Conservation (phyloP, 2,113 vertebrate species). For the Labeo rohita region DNA sequence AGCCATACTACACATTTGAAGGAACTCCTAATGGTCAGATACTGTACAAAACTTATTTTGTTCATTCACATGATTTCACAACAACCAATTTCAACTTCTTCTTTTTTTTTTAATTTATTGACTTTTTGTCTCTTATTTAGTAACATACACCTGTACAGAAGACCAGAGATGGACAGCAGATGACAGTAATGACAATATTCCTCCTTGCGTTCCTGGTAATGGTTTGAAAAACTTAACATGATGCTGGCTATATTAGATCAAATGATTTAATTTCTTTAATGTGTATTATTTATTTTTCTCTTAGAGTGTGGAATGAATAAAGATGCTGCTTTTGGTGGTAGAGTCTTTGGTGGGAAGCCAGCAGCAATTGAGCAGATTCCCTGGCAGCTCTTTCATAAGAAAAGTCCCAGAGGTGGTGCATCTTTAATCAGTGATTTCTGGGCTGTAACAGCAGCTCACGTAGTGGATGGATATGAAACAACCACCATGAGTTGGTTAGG, state of each 20-base stretch:
- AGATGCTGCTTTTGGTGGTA: conserved; percentile 39
- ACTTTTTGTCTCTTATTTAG: conserved; percentile 41
- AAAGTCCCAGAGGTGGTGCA: conserved; percentile 73
- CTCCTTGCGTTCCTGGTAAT: conserved; percentile 70
- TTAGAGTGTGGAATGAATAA: conserved; percentile 84
- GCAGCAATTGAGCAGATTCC: conserved; percentile 83
- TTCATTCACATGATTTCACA: no score
- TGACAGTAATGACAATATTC: conserved; percentile 44
- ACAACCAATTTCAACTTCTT: no score
- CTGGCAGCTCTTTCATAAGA: conserved; percentile 82
- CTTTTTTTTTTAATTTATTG: not conserved
- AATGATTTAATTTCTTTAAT: not conserved
- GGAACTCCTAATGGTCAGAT: conserved; percentile 51
- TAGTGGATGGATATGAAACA: conserved; percentile 61
- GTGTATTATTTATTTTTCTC: conserved; percentile 22
- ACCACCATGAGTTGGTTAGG: fast-evolving
- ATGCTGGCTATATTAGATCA: not conserved
- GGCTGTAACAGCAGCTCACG: conserved; percentile 91
- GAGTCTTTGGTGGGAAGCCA: conserved; percentile 76
- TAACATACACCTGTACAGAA: conserved; percentile 64
- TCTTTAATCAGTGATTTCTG: conserved; percentile 86
- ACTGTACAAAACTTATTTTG: not conserved
- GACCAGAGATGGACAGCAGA: conserved; percentile 67
- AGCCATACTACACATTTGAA: conserved; percentile 67
- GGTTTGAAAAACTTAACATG: not conserved